phyloP scores from a whole-genome alignment of 37 sponge, comb jelly and placozoan genomes.

The Crambe crambe region DNA sequence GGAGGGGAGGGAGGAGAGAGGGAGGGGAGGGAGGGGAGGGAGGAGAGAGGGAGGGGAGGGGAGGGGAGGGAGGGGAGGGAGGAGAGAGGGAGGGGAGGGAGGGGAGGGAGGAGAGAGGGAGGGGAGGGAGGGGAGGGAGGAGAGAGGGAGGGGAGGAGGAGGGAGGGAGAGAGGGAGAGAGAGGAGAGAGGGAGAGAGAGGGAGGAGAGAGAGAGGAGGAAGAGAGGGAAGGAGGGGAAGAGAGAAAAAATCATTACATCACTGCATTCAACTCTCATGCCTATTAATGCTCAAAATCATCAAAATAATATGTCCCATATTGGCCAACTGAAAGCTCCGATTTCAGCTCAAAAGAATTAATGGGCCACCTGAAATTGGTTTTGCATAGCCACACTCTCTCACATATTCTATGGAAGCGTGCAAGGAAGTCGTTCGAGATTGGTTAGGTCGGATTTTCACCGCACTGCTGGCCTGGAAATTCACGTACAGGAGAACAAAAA shows the following conservation, averaged over 20 bases:
- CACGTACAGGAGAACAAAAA: no score
- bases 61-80: background rate
- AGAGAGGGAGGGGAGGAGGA: background rate
- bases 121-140: background rate
- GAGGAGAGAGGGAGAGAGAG: background rate
- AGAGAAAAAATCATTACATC: no score
- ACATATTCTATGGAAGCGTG: background rate
- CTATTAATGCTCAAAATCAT: no score
- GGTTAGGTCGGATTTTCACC: background rate
- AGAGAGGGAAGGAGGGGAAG: background rate
- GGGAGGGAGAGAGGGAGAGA: background rate
- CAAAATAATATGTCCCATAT: no score
- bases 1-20: background rate
- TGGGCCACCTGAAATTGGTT: no score
- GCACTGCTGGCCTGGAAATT: background rate
- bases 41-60: constrained; percentile 3
- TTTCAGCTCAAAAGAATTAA: no score
- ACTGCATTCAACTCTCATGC: no score
- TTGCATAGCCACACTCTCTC: background rate
- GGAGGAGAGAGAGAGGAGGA: background rate
- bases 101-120: background rate
- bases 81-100: background rate
- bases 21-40: background rate
- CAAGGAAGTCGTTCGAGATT: background rate
- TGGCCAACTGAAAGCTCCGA: no score